phyloP scores from a whole-genome alignment of 2,797 vertebrate species.

The Hybognathus amarus region DNA sequence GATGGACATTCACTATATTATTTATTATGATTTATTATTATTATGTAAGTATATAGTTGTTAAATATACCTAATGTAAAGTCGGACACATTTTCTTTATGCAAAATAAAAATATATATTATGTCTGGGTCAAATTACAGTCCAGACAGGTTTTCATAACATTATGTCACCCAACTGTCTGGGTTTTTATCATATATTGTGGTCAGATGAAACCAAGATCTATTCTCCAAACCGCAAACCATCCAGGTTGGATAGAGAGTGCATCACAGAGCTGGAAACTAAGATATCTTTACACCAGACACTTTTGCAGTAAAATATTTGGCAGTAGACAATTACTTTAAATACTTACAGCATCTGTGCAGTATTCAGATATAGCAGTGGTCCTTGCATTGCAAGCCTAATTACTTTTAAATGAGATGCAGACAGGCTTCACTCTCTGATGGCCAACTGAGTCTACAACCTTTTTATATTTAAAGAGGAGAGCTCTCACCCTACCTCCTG shows the following conservation, averaged over 20 bases:
- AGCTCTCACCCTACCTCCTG: not conserved
- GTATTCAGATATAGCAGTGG: not conserved
- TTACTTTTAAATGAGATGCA: slow-evolving; percentile 25
- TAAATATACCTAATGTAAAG: not conserved
- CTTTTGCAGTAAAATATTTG: not conserved
- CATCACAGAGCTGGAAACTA: not conserved
- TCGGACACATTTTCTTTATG: not conserved
- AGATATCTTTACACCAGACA: not conserved
- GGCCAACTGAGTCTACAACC: slow-evolving; percentile 3
- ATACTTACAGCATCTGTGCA: not conserved
- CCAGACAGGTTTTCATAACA: not conserved
- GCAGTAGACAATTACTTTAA: not conserved
- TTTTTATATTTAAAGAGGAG: slow-evolving; percentile 26
- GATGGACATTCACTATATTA: no score
- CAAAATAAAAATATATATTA: not conserved
- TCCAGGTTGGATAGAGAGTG: not conserved
- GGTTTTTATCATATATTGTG: not conserved
- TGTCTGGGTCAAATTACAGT: not conserved
- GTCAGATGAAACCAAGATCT: not conserved
- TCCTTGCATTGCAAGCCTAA: not conserved
- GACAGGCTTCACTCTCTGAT: not conserved
- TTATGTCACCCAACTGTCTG: not conserved
- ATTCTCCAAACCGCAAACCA: not conserved
- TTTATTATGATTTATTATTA: no score
- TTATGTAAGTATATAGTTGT: not conserved